Conservation (phyloP, 2,888 invertebrate species). For the Nudaria mundana region DNA sequence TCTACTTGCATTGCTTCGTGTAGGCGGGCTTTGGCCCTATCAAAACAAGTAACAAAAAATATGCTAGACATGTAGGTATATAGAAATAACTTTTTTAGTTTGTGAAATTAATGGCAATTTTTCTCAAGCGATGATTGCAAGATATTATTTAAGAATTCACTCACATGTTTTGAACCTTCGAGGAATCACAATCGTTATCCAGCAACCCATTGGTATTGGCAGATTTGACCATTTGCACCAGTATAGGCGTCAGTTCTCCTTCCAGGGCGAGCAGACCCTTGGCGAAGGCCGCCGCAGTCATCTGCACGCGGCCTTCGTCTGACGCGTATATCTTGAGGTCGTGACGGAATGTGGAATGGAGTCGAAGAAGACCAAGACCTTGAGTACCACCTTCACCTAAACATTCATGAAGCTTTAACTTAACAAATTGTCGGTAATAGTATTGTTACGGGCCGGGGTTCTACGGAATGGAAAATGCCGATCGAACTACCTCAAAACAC, state of each 20-base stretch:
- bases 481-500: too few relatives aligned
- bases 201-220: conserved; percentile 99
- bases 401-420: not conserved
- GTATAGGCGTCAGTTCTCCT: conserved; percentile 98
- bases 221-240: conserved; percentile 99
- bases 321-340: conserved; percentile 99
- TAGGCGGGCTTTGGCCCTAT: conserved; percentile 95
- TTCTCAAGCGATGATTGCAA: too few relatives aligned
- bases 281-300: conserved; percentile 99
- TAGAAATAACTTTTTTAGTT: too few relatives aligned
- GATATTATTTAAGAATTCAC: too few relatives aligned
- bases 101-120: too few relatives aligned
- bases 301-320: conserved; percentile 99
- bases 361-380: conserved; percentile 94
- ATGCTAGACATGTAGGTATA: too few relatives aligned
- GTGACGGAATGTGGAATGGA: conserved; percentile 99
- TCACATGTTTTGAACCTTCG: conserved; percentile 96
- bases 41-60: too few relatives aligned
- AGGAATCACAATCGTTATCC: conserved; percentile 99
- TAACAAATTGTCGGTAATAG: not conserved
- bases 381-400: conserved; percentile 94
- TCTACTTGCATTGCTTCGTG: conserved; percentile 96
- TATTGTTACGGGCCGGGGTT: too few relatives aligned
- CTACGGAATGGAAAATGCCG: too few relatives aligned
- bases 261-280: conserved; percentile 98